Conservation (phyloP, 2,888 invertebrate species). For the Spodoptera littoralis region DNA sequence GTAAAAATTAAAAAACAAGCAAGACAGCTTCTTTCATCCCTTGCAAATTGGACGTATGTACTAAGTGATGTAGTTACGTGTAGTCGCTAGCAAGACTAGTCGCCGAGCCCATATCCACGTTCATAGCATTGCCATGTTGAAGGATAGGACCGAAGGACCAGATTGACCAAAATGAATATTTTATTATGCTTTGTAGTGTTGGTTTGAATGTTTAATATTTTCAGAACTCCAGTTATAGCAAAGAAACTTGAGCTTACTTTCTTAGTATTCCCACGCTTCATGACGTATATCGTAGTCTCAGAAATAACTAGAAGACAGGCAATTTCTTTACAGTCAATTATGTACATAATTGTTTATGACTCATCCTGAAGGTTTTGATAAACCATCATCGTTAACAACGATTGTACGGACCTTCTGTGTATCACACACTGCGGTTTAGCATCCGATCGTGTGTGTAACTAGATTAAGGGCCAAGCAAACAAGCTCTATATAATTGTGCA, state of each 20-base stretch:
- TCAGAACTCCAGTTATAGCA: too few species aligned
- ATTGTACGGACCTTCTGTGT: constrained; percentile 11
- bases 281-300: too few species aligned
- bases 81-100: constrained; percentile 23
- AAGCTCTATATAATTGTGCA: constrained; percentile 55
- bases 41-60: constrained; percentile 39
- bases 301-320: too few species aligned
- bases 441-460: constrained; percentile 56
- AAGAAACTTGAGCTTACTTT: too few species aligned
- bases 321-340: too few species aligned
- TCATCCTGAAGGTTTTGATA: too few species aligned
- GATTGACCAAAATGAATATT: constrained; percentile 5
- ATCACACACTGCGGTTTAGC: constrained; percentile 11
- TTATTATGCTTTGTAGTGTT: too few species aligned
- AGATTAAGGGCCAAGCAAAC: constrained; percentile 55
- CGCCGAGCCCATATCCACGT: constrained; percentile 19
- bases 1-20: constrained; percentile 41
- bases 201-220: too few species aligned
- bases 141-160: constrained; percentile 26
- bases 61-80: constrained; percentile 31
- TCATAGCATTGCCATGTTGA: constrained; percentile 1
- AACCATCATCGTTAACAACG: neutral
- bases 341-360: too few species aligned
- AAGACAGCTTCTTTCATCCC: constrained; percentile 29
- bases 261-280: too few species aligned